Evolutionary conservation across 2,888 invertebrate species (phyloP).

Genomic region (Falcaria lacertinaria): DNA sequence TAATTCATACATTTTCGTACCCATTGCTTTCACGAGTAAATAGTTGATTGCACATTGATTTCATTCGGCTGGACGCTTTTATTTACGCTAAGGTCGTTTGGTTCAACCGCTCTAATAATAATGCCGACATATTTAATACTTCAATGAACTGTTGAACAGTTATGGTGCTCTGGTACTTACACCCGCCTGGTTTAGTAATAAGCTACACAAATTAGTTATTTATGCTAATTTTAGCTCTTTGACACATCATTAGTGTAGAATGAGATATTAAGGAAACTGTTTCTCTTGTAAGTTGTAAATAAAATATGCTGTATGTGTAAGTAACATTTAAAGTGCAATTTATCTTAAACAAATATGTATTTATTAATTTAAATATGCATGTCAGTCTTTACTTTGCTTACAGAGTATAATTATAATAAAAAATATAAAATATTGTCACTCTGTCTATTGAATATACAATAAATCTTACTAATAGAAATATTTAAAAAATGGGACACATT

Average conservation of each 20-base stretch:
- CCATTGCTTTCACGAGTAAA: constrained; percentile 34
- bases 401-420: too few relatives aligned
- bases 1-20: constrained; percentile 8
- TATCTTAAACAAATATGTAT: too few relatives aligned
- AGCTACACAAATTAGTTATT: constrained; percentile 12
- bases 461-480: too few relatives aligned
- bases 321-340: too few relatives aligned
- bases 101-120: constrained; percentile 58
- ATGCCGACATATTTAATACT: constrained; percentile 32
- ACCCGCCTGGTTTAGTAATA: constrained; percentile 18
- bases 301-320: too few relatives aligned
- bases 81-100: constrained; percentile 53
- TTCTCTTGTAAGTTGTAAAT: too few relatives aligned
- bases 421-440: too few relatives aligned
- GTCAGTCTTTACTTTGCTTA: too few relatives aligned
- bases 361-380: too few relatives aligned
- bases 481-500: too few relatives aligned
- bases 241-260: background rate
- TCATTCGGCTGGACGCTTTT: constrained; percentile 62
- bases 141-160: constrained; percentile 26
- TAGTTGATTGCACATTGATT: constrained; percentile 66
- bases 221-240: constrained; percentile 6
- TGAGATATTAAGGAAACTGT: too few relatives aligned
- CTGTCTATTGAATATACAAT: too few relatives aligned
- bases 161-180: constrained; percentile 18